Evolutionary conservation across 2,888 invertebrate species (phyloP).

Genomic region (Pilophorus perplexus): DNA sequence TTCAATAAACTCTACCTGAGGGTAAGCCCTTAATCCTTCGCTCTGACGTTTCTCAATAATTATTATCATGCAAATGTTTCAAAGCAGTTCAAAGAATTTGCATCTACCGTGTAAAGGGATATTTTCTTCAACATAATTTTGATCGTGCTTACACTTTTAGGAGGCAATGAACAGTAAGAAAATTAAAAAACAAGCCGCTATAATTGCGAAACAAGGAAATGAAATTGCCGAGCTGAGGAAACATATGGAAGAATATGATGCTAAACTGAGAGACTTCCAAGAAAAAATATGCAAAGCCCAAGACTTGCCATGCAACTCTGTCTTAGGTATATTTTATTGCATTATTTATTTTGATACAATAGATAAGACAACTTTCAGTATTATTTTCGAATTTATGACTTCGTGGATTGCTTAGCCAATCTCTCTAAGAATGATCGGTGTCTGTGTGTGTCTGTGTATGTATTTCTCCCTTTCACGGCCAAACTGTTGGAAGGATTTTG

Average conservation of each 20-base stretch:
- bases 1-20: constrained; percentile 39
- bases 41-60: too few relatives aligned
- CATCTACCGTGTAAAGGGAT: too few relatives aligned
- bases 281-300: constrained; percentile 42
- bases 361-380: not conserved
- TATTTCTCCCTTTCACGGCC: too few relatives aligned
- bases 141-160: too few relatives aligned
- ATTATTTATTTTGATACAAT: too few relatives aligned
- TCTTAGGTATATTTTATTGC: constrained; percentile 16
- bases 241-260: constrained; percentile 45
- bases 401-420: constrained; percentile 26
- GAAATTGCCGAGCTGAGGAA: constrained; percentile 44
- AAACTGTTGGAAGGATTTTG: too few relatives aligned
- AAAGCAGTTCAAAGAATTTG: too few relatives aligned
- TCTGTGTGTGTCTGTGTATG: too few relatives aligned
- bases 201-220: constrained; percentile 38
- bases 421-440: not conserved
- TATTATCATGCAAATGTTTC: too few relatives aligned
- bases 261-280: constrained; percentile 44
- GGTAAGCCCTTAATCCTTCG: too few relatives aligned
- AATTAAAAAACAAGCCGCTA: constrained; percentile 36
- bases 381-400: not conserved
- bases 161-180: constrained; percentile 41
- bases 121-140: too few relatives aligned
- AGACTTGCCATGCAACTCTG: constrained; percentile 40